Conservation (phyloP, 2,113 vertebrate genomes). For the Rhinolophus ferrumequinum region DNA sequence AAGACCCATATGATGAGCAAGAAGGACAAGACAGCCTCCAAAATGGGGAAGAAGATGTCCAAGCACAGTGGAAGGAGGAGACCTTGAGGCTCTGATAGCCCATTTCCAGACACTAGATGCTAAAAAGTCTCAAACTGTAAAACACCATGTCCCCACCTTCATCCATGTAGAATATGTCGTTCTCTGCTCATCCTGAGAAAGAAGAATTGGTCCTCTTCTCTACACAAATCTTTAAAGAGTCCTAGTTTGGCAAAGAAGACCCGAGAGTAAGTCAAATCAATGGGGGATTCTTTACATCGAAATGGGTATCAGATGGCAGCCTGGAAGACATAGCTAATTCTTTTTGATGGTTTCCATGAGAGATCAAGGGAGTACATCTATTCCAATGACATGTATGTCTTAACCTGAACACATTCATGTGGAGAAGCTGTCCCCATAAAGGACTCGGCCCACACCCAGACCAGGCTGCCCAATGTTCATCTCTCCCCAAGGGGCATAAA, state of each 20-base stretch:
- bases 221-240: conserved; percentile 92
- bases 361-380: conserved; percentile 91
- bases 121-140: conserved; percentile 90
- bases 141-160: conserved; percentile 85
- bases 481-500: conserved; percentile 84
- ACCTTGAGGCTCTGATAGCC: conserved; percentile 89
- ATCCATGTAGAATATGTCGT: conserved; percentile 87
- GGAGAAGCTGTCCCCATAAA: conserved; percentile 87
- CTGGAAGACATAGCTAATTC: conserved; percentile 88
- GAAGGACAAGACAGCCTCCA: neutral
- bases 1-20: neutral
- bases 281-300: conserved; percentile 89
- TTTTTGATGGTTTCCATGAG: conserved; percentile 92
- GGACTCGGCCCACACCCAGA: conserved; percentile 85
- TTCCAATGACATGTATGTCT: conserved; percentile 89
- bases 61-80: conserved; percentile 79
- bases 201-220: conserved; percentile 91
- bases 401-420: conserved; percentile 89
- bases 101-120: conserved; percentile 91
- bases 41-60: neutral
- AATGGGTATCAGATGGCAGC: conserved; percentile 91
- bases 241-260: conserved; percentile 88
- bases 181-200: conserved; percentile 90
- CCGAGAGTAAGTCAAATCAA: conserved; percentile 92
- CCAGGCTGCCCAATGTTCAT: conserved; percentile 89